Conservation (phyloP, 2,797 vertebrate genomes). For the Euthynnus affinis region DNA sequence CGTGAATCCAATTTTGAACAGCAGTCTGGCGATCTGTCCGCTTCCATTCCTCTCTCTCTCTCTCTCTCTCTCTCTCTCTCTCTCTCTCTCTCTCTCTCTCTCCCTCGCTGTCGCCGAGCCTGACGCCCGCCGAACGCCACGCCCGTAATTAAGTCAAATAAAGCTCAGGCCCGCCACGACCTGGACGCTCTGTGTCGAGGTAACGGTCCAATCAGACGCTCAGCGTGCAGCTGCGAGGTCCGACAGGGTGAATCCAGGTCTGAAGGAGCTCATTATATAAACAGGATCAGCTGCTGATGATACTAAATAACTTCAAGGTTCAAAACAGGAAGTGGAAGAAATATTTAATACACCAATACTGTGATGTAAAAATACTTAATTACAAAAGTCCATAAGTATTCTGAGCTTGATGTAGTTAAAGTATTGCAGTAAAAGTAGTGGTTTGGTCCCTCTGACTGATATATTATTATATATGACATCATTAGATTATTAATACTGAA, state of each 20-base stretch:
- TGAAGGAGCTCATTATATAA: slow-evolving; percentile 2
- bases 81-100: no score
- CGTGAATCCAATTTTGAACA: slow-evolving; percentile 61
- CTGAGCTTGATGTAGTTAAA: no score
- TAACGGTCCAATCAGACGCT: slow-evolving; percentile 13
- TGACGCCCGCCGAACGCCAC: not conserved
- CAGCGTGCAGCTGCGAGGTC: not conserved
- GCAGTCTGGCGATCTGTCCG: slow-evolving; percentile 35
- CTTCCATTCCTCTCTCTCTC: slow-evolving; percentile 9
- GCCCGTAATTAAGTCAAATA: slow-evolving; percentile 31
- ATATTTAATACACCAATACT: no score
- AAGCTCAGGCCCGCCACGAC: not conserved
- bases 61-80: no score
- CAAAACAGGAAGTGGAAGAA: no score
- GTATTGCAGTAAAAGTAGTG: no score
- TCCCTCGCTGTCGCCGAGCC: not conserved
- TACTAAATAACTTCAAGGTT: not conserved
- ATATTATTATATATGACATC: no score
- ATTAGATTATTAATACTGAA: no score
- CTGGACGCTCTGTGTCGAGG: not conserved
- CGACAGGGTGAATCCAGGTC: not conserved
- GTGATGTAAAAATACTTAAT: no score
- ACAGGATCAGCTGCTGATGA: not conserved
- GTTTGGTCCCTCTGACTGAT: no score
- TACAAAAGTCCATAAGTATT: no score